Base-by-base conservation (phyloP, 2,888 invertebrate genomes). In the Caenorhabditis japonica region DNA sequence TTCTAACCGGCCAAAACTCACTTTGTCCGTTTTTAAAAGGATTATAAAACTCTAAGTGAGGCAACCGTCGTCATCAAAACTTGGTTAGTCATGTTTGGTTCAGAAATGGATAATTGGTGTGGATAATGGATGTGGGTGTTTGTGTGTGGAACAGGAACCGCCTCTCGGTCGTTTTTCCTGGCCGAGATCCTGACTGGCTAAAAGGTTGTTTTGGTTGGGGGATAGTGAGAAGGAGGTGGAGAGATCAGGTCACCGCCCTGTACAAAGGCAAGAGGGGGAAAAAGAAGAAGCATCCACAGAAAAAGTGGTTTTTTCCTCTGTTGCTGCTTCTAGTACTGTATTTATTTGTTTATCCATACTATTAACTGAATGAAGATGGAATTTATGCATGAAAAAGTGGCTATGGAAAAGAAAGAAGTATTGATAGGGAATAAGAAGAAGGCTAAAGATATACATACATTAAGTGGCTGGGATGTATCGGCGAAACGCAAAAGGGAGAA, bases 31-130 rank as follows among this genome's bases (percentile, higher is more conserved):
- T 66, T 66, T 33, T 51, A 55, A 23, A 17, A 43, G 46, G 66
- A 66, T 56, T 66, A 66, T 66, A 66, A 66, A 66, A 66, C 51
- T 66, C 41, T 41, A 66, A 52, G 55, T 19, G 13, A 55, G 49
- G 56, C 66, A 58, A 56, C 49, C 43, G n/a, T n/a, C n/a, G n/a
- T n/a, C n/a, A 66, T 47, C 58, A 71, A 71, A 62, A 68, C 68
- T 59, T 68, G 58, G 71, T 58, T 62, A 71, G 71, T 71, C 71
- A 64, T 64, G 64, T 64, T 72, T 72, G 59, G 64, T 64, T 72
- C 55, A 59, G 53, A 71, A 72, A 62, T n/a, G 62, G 72, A 72
- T 72, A 72, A 72, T 72, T 72, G 72, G 72, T 53, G 72, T 72
- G 72, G 64, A 72, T 72, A 72, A 72, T 72, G 72, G 72, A 72